Base-by-base conservation (phyloP, 2,888 invertebrate genomes). In the Barypeithes pellucidus region DNA sequence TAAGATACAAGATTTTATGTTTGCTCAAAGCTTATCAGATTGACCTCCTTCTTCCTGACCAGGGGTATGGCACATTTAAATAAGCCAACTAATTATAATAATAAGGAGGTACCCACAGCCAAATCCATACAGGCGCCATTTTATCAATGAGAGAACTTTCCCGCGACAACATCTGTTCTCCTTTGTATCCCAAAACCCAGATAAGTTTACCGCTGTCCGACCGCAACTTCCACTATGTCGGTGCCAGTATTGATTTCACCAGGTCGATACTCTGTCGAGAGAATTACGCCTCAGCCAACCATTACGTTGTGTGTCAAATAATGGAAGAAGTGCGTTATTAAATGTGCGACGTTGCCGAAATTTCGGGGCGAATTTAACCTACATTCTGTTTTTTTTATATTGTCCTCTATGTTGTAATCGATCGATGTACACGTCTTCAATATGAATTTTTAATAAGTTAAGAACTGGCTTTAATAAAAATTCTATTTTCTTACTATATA, bases 231-330 rank as follows among this genome's bases (percentile, higher is more conserved):
- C 73, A 68, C 47, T n/a, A n/a, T 68, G 67, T 68, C 68, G 62
- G 73, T 45, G 54, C 36, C 68, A 36, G 73, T 73, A 73, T 73
- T 73, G 73, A 73, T 73, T 68, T 68, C 50, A 45, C 73, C 54
- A 36, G 73, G 73, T 73, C 73, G 73, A 73, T 73, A 73, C 73
- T 68, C 73, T 41, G 41, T 43, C 33, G 63, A 63, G 68, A 67
- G 61, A 68, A 73, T 68, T 73, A 68, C 59, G 67, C 72, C 72
- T 67, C 61, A 63, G 59, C 73, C 68, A 67, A 72, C 72, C 72
- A 72, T 67, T 72, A 61, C 60, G 61, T 57, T 63, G 63, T 68
- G 73, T 73, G 73, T 73, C 73, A 73, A 73, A 73, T 68, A 29
- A 29, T 29, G 62, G 67, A 68, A 73, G 68, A 72, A 68, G 67